These are phyloP conservation scores for Dromococcyx pavoninus DNA, from an alignment of 2,797 vertebrate species.

Conservation along the genomic window DNA sequence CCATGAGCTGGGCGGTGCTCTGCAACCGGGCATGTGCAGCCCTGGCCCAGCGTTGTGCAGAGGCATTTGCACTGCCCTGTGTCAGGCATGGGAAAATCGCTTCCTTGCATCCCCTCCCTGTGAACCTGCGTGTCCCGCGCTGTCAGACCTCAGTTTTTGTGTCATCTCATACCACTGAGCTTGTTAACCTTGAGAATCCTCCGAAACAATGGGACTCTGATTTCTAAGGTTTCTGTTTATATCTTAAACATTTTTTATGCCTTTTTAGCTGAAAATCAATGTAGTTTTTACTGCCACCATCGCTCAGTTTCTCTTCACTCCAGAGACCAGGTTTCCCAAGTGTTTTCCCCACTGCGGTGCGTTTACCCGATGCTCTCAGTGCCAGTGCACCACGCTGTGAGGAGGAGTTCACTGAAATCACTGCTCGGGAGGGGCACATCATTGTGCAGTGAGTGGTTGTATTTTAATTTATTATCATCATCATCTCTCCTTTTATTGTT, in stretches of 20 bases:
- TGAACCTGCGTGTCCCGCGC: not conserved
- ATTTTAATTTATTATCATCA: too few relatives aligned
- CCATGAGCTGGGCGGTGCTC: too few relatives aligned
- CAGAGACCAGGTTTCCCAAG: not conserved
- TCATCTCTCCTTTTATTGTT: too few relatives aligned
- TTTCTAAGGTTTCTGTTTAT: constrained; percentile 55
- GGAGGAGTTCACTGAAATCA: not conserved
- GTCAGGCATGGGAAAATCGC: fast-evolving
- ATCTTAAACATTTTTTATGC: constrained; percentile 41
- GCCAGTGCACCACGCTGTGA: fast-evolving
- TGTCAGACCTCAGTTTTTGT: not conserved
- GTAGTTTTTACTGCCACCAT: constrained; percentile 62
- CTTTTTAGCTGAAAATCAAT: constrained; percentile 66
- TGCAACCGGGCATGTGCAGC: not conserved
- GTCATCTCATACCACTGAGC: constrained; percentile 1
- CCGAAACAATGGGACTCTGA: constrained; percentile 12
- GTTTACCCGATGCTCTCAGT: not conserved
- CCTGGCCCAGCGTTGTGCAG: fast-evolving
- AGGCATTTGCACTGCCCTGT: fast-evolving
- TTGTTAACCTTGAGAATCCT: constrained; percentile 60
- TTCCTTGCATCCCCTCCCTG: not conserved
- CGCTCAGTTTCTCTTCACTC: not conserved
- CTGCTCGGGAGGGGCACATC: too few relatives aligned
- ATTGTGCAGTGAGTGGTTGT: too few relatives aligned
- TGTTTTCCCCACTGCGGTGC: not conserved